These are phyloP conservation scores for Pitta sordida DNA, from an alignment of 2,113 vertebrate species.

Conservation along the genomic window DNA sequence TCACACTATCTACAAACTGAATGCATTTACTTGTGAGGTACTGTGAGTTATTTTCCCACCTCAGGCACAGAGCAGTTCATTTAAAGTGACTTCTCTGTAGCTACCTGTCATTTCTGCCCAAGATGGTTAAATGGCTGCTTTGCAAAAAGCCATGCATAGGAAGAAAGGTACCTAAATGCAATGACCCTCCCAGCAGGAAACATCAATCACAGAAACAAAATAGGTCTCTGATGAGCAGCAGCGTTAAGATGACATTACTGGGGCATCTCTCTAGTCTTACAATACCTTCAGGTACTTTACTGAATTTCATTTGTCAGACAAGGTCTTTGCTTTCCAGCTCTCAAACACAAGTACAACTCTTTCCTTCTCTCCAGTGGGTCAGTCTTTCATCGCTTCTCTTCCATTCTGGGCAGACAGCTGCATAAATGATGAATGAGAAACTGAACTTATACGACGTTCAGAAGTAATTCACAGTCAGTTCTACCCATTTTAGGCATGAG, in stretches of 20 bases:
- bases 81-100: not conserved
- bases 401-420: not conserved
- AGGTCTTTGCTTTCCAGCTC: not conserved
- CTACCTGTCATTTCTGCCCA: not conserved
- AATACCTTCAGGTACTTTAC: not conserved
- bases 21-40: not conserved
- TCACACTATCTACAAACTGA: not conserved
- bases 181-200: not conserved
- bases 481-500: not conserved
- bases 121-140: not conserved
- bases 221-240: not conserved
- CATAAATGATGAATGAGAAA: not conserved
- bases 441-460: not conserved
- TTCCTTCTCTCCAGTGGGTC: not conserved
- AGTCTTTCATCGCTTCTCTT: not conserved
- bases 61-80: not conserved
- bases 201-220: fast-evolving
- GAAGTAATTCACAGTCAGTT: not conserved
- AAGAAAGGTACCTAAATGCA: not conserved
- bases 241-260: not conserved
- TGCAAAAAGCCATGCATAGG: not conserved
- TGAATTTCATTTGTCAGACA: not conserved
- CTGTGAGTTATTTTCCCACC: not conserved
- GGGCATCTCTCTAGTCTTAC: not conserved
- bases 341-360: not conserved